phyloP scores from a whole-genome alignment of 1,140 invertebrate genomes.

The Drosophila kanapiae region DNA sequence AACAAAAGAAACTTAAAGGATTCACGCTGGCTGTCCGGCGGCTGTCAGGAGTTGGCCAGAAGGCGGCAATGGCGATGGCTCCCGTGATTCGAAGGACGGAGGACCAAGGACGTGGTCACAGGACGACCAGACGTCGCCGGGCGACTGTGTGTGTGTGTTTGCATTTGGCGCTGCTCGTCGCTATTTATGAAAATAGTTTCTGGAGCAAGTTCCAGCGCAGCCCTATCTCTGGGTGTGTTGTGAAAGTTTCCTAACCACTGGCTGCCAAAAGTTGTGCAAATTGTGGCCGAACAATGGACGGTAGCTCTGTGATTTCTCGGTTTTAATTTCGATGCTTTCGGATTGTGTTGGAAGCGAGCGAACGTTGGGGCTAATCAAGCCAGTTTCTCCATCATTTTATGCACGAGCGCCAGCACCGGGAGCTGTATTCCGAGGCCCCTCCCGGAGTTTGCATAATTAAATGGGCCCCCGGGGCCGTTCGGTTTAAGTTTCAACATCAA shows the following conservation, averaged over 20 bases:
- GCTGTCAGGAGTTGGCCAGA: conserved; percentile 45
- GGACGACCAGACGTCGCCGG: conserved; percentile 64
- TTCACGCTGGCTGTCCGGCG: conserved; percentile 66
- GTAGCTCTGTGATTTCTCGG: conserved; percentile 73
- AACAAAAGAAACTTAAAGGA: conserved; percentile 79
- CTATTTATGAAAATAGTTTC: conserved; percentile 83
- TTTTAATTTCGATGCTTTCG: conserved; percentile 72
- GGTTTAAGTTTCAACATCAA: conserved; percentile 43
- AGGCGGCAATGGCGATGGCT: conserved; percentile 12
- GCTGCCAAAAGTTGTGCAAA: conserved; percentile 77
- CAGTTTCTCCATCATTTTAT: conserved; percentile 30
- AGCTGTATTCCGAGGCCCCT: not conserved
- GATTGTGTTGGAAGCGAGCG: conserved; percentile 33
- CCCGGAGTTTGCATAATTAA: conserved; percentile 59
- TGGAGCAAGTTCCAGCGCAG: conserved; percentile 42
- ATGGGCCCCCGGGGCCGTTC: conserved; percentile 7
- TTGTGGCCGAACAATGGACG: conserved; percentile 73
- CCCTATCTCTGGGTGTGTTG: conserved; percentile 29
- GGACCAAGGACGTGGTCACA: conserved; percentile 6
- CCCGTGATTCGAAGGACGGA: conserved; percentile 18
- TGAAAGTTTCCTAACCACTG: conserved; percentile 75
- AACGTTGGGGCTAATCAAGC: conserved; percentile 56
- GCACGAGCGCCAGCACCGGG: conserved; percentile 24
- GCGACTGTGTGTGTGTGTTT: conserved; percentile 56
- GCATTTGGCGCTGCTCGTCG: conserved; percentile 69